Percentiles rank a stretch among this genome's conserved stretches.
These are phyloP conservation scores for Eurytoma adleriae DNA, from an alignment of 2,888 invertebrate genomes.

Conservation along the genomic window DNA sequence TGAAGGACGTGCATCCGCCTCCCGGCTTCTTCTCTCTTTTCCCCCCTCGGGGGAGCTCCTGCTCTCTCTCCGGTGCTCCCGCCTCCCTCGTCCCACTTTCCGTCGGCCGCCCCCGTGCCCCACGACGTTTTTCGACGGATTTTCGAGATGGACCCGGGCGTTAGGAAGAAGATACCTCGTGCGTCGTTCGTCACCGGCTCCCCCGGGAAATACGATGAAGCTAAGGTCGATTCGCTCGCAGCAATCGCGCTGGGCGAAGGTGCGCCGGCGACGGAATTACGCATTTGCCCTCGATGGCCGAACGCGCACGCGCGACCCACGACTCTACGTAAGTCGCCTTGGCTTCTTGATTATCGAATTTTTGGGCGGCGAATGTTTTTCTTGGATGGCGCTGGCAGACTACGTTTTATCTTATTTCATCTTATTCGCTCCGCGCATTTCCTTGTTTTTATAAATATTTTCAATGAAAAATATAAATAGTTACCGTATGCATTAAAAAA, in stretches of 20 bases:
- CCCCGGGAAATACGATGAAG: slow-evolving; percentile 60
- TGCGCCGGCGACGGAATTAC: slow-evolving; percentile 41
- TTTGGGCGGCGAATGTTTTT: slow-evolving; percentile 29
- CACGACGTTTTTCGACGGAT: slow-evolving; percentile 47
- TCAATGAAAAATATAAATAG: background rate
- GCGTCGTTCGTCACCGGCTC: slow-evolving; percentile 18
- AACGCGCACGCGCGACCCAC: slow-evolving; percentile 1
- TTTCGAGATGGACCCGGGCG: slow-evolving; percentile 50
- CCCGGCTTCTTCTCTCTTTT: slow-evolving; percentile 21
- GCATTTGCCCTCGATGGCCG: slow-evolving; percentile 10
- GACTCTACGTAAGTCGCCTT: slow-evolving; percentile 13
- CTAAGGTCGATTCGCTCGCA: slow-evolving; percentile 48
- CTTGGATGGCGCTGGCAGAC: background rate
- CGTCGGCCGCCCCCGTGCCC: slow-evolving; percentile 7
- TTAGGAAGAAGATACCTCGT: background rate
- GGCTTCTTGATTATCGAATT: slow-evolving; percentile 42
- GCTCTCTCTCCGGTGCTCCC: slow-evolving; percentile 19
- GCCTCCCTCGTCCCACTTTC: slow-evolving; percentile 44
- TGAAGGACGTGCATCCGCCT: slow-evolving; percentile 55
- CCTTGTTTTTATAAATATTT: too few relatives aligned
- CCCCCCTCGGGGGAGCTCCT: slow-evolving; percentile 10
- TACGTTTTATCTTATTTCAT: too few relatives aligned
- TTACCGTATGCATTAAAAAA: background rate
- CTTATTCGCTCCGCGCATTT: too few relatives aligned
- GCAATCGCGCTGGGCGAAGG: slow-evolving; percentile 49